Base-by-base conservation (phyloP, 2,888 invertebrate genomes). In the Druceiella hillmani region DNA sequence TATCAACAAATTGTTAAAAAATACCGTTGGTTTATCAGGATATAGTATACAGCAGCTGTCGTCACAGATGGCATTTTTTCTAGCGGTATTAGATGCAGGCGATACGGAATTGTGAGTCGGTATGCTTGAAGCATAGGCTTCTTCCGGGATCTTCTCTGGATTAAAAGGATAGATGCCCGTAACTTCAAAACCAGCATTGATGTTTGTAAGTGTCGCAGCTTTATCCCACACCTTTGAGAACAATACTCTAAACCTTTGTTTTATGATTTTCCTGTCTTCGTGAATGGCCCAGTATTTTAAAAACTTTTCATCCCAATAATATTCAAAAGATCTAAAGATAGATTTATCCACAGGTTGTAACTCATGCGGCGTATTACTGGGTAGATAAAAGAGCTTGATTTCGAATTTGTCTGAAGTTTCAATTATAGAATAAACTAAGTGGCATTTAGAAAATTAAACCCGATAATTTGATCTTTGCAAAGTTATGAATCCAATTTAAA, bases 321-420 rank as follows among this genome's bases (percentile, higher is more conserved):
- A 39, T 44, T 58, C 56, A 47, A 54, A 56, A 4, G 51, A 45
- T 28, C 50, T 38, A 44, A 55, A 57, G 10, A 56, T 52, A 4
- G 52, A 37, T 44, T 57, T 57, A 45, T 57, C 56, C 46, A 58
- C 46, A 3, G 56, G 56, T 40, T 58, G 58, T 3, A 59, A 44
- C 34, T 58, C 56, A 43, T 58, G 58, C 0, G 58, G 57, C 1
- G 56, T 58, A 34, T 61, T 61, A 29, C 53, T 53, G 9, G 56
- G 58, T 17, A 62, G 42, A 44, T 59, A 59, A 35, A 51, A 56
- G 29, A 58, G 44, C 33, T 44, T 49, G 29, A 58, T 52, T 11
- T 45, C 49, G 27, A 42, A 38, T 35, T 45, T 40, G 10, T 54
- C 53, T 24, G 58, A 55, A 13, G 44, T 49, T 11, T 54, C 54